A percentile compares a stretch with the other conserved stretches of the same genome.
Conservation (phyloP, 2,113 vertebrate species). For the Myrmecophaga tridactyla region DNA sequence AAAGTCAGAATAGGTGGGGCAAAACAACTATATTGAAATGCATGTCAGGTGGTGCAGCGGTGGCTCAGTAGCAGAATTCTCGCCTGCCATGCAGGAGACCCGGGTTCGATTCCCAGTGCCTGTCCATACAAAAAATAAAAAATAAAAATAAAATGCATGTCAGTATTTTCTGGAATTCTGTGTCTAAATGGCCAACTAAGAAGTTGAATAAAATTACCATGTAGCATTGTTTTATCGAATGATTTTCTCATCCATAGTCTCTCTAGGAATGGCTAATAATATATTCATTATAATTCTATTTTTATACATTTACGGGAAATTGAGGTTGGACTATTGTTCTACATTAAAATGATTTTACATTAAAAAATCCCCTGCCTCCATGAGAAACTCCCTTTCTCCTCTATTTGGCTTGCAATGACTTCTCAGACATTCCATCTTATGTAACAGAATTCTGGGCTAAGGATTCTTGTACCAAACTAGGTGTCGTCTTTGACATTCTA, state of each 20-base stretch:
- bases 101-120: no score
- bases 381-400: no score
- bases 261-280: background rate
- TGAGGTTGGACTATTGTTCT: background rate
- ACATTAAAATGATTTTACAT: background rate
- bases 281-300: background rate
- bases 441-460: no score
- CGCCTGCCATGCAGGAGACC: no score
- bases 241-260: background rate
- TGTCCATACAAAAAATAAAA: no score
- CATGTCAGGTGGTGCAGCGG: background rate
- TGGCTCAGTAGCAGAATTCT: no score
- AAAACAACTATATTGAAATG: background rate
- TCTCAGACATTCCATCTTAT: no score
- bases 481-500: no score
- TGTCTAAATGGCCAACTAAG: background rate
- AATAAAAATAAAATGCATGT: background rate
- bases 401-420: no score
- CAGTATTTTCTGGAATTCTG: background rate
- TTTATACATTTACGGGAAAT: background rate
- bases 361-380: no score
- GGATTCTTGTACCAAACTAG: no score
- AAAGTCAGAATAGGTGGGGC: background rate
- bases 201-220: background rate
- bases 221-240: background rate